Base-by-base conservation (phyloP, 1,140 invertebrate species). In the Wiebesia pumilae region DNA sequence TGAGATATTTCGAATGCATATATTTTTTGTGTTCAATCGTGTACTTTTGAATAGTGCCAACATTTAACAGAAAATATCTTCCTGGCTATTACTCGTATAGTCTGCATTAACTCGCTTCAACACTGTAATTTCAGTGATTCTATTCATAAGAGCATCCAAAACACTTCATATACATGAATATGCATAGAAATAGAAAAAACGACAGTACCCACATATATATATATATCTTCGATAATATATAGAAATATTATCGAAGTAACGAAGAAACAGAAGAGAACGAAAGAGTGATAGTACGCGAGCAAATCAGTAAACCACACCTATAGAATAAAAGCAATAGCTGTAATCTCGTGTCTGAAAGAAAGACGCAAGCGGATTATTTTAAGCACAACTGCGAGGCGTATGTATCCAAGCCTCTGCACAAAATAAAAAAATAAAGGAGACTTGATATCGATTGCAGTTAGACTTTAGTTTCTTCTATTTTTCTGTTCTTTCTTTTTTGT, bases 331-430 rank as follows among this genome's bases (percentile, higher is more conserved):
- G 62, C 54, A 35, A 89, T 75, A 43, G 69, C 71, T 75, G 85
- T 87, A 87, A 82, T 86, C n/a, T 58, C 77, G 40, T 83, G 83
- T 82, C 77, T 79, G 85, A 85, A 85, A 85, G 84, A 87, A 88
- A 84, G 73, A 88, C 83, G 87, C 88, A 88, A 88, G 83, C 89
- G 90, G 90, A 92, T 92, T 92, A 92, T 92, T 93, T 91, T 89
- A 90, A 73, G 89, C 91, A 92, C 90, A 75, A 75, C 43, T 54
- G 77, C 43, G n/a, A 78, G 47, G 77, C 77, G 43, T 78, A n/a
- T 16, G n/a, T 33, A 77, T 89, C 88, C 82, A 87, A 86, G 81
- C 87, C 85, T 87, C 84, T 84, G 83, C 80, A 86, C 88, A 88
- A 88, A 62, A 80, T 40, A 33, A 51, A 80, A 80, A 65, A 65